Conservation (phyloP, 2,113 vertebrate genomes). For the Entelurus aequoreus region DNA sequence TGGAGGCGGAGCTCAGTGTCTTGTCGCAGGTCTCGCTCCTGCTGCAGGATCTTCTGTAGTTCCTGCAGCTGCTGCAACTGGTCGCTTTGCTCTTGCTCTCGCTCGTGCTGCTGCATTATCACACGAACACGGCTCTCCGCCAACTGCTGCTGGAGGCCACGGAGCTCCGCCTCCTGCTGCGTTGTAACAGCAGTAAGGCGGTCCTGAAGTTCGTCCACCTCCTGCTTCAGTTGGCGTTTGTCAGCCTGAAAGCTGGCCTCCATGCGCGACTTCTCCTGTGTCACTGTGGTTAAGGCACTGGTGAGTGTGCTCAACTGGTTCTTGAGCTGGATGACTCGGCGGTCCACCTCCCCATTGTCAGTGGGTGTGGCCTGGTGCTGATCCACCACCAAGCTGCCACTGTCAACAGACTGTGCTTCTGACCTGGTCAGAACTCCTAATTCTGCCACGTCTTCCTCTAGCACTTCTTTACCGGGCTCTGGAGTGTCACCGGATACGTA, state of each 20-base stretch:
- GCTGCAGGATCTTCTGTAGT: conserved; percentile 85
- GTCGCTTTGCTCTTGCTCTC: conserved; percentile 84
- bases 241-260: conserved; percentile 91
- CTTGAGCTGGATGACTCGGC: conserved; percentile 73
- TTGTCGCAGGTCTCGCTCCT: conserved; percentile 75
- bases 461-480: conserved; percentile 63
- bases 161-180: conserved; percentile 68
- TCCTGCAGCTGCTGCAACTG: conserved; percentile 87
- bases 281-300: conserved; percentile 82
- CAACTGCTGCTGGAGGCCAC: conserved; percentile 75
- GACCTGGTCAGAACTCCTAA: conserved; percentile 11
- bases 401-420: conserved; percentile 65
- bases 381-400: conserved; percentile 45
- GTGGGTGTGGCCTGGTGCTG: conserved; percentile 16
- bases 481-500: conserved; percentile 71
- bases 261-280: conserved; percentile 93
- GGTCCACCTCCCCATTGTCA: conserved; percentile 60
- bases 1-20: conserved; percentile 79
- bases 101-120: conserved; percentile 86
- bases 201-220: conserved; percentile 75
- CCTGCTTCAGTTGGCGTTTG: conserved; percentile 85
- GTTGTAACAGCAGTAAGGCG: conserved; percentile 48
- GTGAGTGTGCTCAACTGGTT: conserved; percentile 86
- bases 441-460: conserved; percentile 64
- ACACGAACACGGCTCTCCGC: conserved; percentile 82